Evolutionary conservation across 2,113 vertebrate genomes (phyloP).

Genomic region (Podiceps cristatus): DNA sequence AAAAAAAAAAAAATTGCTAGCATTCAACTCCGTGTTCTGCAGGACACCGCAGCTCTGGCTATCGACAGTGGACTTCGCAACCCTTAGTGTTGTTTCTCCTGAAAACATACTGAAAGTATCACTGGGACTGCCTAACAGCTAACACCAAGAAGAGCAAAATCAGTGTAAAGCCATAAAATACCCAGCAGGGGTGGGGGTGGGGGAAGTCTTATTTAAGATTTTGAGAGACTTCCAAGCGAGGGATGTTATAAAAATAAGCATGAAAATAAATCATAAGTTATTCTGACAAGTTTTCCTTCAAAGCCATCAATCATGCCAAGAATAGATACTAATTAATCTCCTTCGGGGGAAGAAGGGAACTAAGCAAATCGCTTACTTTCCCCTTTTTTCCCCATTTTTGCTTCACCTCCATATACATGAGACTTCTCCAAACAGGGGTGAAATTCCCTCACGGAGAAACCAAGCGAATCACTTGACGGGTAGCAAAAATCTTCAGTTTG

Average conservation of each 20-base stretch:
- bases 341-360: background rate
- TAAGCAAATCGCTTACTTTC: background rate
- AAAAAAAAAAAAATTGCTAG: background rate
- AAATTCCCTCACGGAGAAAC: background rate
- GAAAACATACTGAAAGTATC: conserved; percentile 20
- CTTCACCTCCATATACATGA: background rate
- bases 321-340: conserved; percentile 46
- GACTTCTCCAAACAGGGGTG: background rate
- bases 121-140: background rate
- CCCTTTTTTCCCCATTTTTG: background rate
- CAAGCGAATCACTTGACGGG: background rate
- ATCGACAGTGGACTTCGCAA: conserved; percentile 6
- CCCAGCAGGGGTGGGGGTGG: background rate
- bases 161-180: conserved; percentile 36
- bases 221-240: conserved; percentile 8
- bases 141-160: conserved; percentile 39
- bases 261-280: conserved; percentile 40
- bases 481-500: background rate
- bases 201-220: background rate
- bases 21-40: background rate
- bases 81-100: background rate
- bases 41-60: conserved; percentile 9
- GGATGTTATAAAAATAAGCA: conserved; percentile 55
- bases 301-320: conserved; percentile 22
- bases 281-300: conserved; percentile 38